Evolutionary conservation across 2,113 vertebrate species (phyloP), one percentile per base, ranked within the genome.

Genomic region (Amazona guildingii): DNA sequence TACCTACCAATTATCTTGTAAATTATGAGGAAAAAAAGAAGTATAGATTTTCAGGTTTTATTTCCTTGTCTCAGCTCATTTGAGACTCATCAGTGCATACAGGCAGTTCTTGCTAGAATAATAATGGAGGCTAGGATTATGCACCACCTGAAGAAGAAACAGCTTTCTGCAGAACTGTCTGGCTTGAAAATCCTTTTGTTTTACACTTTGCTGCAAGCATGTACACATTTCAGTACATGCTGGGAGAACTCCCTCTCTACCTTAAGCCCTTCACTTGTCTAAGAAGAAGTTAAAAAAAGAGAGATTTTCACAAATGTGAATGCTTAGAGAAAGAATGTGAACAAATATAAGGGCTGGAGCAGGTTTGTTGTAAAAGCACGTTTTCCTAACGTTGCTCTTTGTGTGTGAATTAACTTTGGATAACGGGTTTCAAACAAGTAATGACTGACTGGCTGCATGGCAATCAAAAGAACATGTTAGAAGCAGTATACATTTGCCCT

Each of bases 321-420:
- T 87, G 39, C 59, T 86, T 91, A 82, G 54, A 95, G 89, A 89
- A 95, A 88, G 61, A 70, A 54, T 9, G 41, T 43, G 89, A 94
- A 97, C 98, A 89, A 78, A 92, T 92, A 92, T 29, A 43, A 37
- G 25, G 62, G 61, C 74, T 61, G 55, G 72, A 90, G 82, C 46
- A 70, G 33, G 49, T 88, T 75, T 82, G 52, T 85, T 86, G 64
- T 81, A 86, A 27, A 67, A 91, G n/a, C 75, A 84, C 3, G 1
- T 88, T 86, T 35, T 68, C 63, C 84, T 70, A 73, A 78, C 55
- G 80, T 77, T 82, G 41, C 19, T 94, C 27, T 44, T 17, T 92
- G 67, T 44, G 90, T 64, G 44, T 68, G 63, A 94, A 78, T 88
- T 72, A 55, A 79, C 84, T 92, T 92, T 68, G 88, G 51, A 86